A percentile compares a stretch with the other conserved stretches of the same genome.
Evolutionary conservation across 2,113 vertebrate genomes (phyloP).

Genomic region (Hyperoodon ampullatus): DNA sequence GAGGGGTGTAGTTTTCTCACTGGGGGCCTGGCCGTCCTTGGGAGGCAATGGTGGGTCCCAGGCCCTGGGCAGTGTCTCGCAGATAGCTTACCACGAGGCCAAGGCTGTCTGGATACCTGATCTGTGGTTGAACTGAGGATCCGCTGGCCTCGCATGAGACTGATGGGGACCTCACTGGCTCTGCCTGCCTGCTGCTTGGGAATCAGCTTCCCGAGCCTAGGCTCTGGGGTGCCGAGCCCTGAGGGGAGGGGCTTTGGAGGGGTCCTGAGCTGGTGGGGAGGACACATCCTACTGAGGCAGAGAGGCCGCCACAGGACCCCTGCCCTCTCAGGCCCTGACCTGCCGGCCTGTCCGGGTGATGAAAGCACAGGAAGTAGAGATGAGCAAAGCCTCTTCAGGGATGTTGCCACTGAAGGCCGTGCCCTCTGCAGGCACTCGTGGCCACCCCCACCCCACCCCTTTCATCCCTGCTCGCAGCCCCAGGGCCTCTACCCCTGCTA

Average conservation of each 20-base stretch:
- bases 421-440: rapidly evolving
- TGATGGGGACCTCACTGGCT: not conserved
- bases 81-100: rapidly evolving
- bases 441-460: no score
- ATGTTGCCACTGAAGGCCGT: not conserved
- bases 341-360: not conserved
- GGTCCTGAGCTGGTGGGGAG: not conserved
- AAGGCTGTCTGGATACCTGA: not conserved
- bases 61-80: not conserved
- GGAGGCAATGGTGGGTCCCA: not conserved
- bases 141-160: not conserved
- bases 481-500: not conserved
- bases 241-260: not conserved
- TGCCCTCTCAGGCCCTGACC: not conserved
- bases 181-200: not conserved
- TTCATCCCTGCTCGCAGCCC: not conserved
- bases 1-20: not conserved
- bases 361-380: constrained; percentile 54
- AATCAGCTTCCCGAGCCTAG: not conserved
- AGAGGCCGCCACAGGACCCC: not conserved
- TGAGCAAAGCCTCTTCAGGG: not conserved
- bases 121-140: not conserved
- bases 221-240: rapidly evolving
- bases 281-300: not conserved
- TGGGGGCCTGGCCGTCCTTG: not conserved